phyloP scores from a whole-genome alignment of 2,113 vertebrate species.

The Poeciliopsis prolifica region DNA sequence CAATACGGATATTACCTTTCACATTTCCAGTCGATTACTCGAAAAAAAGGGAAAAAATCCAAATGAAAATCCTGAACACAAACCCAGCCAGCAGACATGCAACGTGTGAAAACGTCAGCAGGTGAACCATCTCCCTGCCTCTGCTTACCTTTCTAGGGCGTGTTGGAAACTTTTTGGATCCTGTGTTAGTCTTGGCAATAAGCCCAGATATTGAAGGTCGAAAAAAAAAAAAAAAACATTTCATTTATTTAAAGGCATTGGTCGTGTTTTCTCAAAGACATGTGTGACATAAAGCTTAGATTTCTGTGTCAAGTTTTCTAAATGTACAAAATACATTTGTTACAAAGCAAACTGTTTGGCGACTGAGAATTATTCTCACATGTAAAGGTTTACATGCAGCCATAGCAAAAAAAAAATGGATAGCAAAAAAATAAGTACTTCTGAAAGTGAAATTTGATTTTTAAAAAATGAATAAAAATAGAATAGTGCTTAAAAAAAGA shows the following conservation, averaged over 20 bases:
- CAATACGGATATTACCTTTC: constrained; percentile 2
- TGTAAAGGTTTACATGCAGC: too few species aligned
- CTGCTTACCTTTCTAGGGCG: constrained; percentile 59
- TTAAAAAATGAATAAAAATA: too few species aligned
- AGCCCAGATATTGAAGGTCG: constrained; percentile 15
- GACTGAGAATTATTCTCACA: too few species aligned
- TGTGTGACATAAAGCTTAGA: background rate
- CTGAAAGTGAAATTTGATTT: too few species aligned
- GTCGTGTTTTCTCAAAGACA: background rate
- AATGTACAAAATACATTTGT: too few species aligned
- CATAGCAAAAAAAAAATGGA: too few species aligned
- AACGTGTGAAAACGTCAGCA: constrained; percentile 54
- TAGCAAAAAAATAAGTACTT: too few species aligned
- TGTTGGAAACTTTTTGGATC: constrained; percentile 44
- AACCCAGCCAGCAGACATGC: background rate
- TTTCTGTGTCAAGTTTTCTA: background rate
- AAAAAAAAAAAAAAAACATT: background rate
- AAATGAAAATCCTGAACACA: background rate
- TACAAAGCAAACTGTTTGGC: too few species aligned
- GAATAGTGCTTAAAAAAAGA: too few species aligned
- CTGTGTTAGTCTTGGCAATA: constrained; percentile 67
- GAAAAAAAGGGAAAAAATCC: background rate
- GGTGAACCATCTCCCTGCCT: constrained; percentile 9
- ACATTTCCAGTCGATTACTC: constrained; percentile 8
- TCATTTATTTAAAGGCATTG: background rate